A percentile compares a stretch with the other conserved stretches of the same genome.
These are phyloP conservation scores for Tipula lateralis DNA, from an alignment of 2,888 invertebrate species.

Conservation along the genomic window DNA sequence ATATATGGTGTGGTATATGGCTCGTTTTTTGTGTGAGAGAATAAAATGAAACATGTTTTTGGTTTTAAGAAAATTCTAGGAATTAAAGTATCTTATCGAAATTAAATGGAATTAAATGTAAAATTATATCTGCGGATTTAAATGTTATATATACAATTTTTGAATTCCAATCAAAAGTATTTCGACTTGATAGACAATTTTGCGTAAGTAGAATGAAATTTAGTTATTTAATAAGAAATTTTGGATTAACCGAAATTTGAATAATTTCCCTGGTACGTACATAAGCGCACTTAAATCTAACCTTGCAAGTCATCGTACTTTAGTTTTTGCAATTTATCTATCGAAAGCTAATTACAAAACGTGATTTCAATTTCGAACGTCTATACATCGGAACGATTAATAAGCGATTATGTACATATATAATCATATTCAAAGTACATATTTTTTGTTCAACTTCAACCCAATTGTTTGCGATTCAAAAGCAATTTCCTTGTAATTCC, in stretches of 20 bases:
- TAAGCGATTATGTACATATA: neutral
- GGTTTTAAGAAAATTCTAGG: neutral
- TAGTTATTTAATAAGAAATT: neutral
- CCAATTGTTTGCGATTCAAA: neutral
- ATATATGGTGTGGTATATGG: neutral
- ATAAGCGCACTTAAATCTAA: neutral
- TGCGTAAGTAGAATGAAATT: neutral
- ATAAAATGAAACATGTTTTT: neutral
- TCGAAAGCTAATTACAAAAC: conserved; percentile 1
- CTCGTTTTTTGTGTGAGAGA: neutral
- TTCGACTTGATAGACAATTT: neutral
- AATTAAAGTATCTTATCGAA: conserved; percentile 11
- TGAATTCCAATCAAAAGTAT: neutral
- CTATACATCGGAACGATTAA: neutral
- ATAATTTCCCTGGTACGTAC: neutral
- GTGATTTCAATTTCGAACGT: neutral
- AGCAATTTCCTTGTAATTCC: conserved; percentile 19
- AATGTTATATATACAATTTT: neutral
- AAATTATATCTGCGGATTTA: neutral
- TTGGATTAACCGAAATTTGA: neutral
- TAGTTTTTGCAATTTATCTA: neutral
- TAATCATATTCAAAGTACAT: neutral
- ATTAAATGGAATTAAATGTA: neutral
- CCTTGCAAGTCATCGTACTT: neutral
- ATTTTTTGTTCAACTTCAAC: neutral